Base-by-base conservation (phyloP, 2,113 vertebrate species). In the Tachycineta bicolor region DNA sequence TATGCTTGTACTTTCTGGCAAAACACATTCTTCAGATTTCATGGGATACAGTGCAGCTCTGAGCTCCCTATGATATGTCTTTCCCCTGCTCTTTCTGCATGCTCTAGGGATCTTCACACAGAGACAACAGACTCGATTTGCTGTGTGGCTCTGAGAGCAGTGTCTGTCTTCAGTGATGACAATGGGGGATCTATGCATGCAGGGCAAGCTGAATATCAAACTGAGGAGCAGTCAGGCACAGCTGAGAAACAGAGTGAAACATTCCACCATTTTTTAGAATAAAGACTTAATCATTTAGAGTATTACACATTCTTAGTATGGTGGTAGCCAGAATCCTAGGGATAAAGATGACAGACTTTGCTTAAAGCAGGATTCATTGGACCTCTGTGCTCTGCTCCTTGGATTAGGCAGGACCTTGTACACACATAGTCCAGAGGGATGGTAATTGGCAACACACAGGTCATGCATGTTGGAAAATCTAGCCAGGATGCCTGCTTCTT, bases 381-480 rank as follows among this genome's bases (percentile, higher is more conserved):
- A 78, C 68, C 71, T 87, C 71, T 25, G 53, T 39, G 75, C 64
- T 56, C 47, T 67, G 39, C 41, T 71, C 76, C 49, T 29, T 60
- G 86, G 65, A 86, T 93, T 63, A 93, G 76, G 83, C 64, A 94
- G 90, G 77, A 95, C 88, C 90, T 93, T 56, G 69, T 62, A 34
- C 22, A 82, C 76, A 59, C 7, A 25, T 1, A 75, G 63, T 58
- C 67, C 82, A 91, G 77, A 59, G 0, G 78, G 58, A 90, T 10
- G 37, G 26, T 68, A 95, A 95, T 3, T 89, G 79, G 85, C 76
- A 88, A 60, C 76, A 47, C 59, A 56, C 12, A 33, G 87, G 71
- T 90, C 92, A 90, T 12, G 86, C 56, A 69, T 29, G 56, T 75
- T 87, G 82, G 69, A 62, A 63, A 78, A 86, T 49, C 83, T 64